These are phyloP conservation scores for Strigops habroptila DNA, from an alignment of 2,113 vertebrate species.

Conservation along the genomic window DNA sequence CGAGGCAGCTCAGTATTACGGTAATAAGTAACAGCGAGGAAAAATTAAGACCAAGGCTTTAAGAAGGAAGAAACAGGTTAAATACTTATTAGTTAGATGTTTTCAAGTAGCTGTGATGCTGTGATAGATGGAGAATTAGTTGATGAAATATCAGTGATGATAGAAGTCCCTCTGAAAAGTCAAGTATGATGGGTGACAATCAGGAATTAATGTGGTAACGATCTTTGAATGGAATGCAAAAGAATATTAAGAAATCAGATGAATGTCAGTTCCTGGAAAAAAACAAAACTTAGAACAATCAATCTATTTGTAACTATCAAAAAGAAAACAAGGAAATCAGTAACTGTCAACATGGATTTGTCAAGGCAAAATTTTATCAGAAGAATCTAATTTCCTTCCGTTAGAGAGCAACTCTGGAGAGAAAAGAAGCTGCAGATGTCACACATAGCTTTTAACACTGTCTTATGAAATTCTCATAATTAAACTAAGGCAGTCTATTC, in stretches of 20 bases:
- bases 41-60: neutral
- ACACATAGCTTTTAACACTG: neutral
- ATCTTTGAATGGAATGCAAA: neutral
- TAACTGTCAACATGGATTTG: neutral
- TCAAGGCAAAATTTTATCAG: neutral
- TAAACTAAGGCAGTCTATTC: neutral
- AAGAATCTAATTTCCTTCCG: conserved; percentile 35
- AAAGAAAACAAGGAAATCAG: neutral
- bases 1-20: neutral
- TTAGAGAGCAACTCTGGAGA: neutral
- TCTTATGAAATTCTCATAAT: neutral
- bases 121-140: neutral
- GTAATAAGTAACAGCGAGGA: neutral
- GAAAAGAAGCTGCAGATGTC: conserved; percentile 23
- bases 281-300: neutral
- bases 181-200: neutral
- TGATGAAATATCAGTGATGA: neutral
- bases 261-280: neutral
- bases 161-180: neutral
- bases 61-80: neutral
- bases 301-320: neutral
- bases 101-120: neutral
- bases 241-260: neutral
- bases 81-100: neutral
- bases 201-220: neutral